phyloP scores from a whole-genome alignment of 2,888 invertebrate genomes.

The Trachelus tabidus region DNA sequence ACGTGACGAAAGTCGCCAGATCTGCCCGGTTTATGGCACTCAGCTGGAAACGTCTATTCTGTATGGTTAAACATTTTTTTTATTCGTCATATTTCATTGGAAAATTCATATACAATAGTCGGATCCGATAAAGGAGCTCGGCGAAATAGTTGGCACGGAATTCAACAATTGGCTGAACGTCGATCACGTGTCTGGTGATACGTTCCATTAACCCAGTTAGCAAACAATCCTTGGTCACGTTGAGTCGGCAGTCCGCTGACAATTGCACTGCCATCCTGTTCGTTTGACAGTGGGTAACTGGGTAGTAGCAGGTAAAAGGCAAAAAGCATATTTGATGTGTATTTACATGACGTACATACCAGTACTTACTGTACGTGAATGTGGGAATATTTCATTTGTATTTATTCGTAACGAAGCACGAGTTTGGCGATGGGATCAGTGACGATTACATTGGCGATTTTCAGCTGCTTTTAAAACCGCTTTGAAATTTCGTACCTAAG shows the following conservation, averaged over 20 bases:
- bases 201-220: slow-evolving; percentile 40
- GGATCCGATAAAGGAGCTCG: neutral
- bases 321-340: slow-evolving; percentile 45
- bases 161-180: neutral
- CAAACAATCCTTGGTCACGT: slow-evolving; percentile 32
- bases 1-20: slow-evolving; percentile 29
- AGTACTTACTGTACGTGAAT: neutral
- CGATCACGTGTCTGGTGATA: slow-evolving; percentile 5
- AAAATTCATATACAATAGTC: neutral
- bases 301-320: slow-evolving; percentile 9
- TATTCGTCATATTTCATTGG: neutral
- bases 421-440: slow-evolving; percentile 36
- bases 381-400: slow-evolving; percentile 31
- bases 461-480: neutral
- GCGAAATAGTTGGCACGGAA: neutral
- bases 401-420: slow-evolving; percentile 37
- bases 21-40: slow-evolving; percentile 19
- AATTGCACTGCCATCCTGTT: slow-evolving; percentile 24
- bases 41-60: neutral
- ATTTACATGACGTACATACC: slow-evolving; percentile 30
- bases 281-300: neutral
- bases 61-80: neutral
- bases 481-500: neutral
- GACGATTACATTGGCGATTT: slow-evolving; percentile 23
- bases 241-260: slow-evolving; percentile 34